Conservation (phyloP, 2,113 vertebrate genomes). For the Corydoras sp. region DNA sequence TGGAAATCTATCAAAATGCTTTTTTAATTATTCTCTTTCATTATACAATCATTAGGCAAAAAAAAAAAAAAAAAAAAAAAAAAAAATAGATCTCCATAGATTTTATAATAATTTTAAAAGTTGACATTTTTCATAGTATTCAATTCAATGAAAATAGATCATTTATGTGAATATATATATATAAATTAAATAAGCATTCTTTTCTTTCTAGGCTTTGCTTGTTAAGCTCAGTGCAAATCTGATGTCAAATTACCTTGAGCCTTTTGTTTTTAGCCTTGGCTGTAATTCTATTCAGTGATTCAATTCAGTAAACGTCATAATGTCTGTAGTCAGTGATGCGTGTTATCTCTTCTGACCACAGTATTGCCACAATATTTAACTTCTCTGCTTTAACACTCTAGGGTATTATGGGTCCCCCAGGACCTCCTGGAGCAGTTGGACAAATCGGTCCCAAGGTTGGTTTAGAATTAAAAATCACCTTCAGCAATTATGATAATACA, state of each 20-base stretch:
- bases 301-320: background rate
- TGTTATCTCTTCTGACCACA: slow-evolving; percentile 1
- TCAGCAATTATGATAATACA: slow-evolving; percentile 56
- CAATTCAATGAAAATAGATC: too few species aligned
- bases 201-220: too few species aligned
- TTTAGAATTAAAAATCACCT: slow-evolving; percentile 37
- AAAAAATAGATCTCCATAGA: too few species aligned
- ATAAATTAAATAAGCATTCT: too few species aligned
- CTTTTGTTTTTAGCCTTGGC: background rate
- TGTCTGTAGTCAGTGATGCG: background rate
- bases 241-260: background rate
- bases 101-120: too few species aligned
- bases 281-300: background rate
- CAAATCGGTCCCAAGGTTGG: slow-evolving; percentile 61
- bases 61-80: too few species aligned
- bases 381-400: slow-evolving; percentile 34
- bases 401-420: slow-evolving; percentile 53
- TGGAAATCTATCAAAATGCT: too few species aligned
- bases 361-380: slow-evolving; percentile 14
- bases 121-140: too few species aligned
- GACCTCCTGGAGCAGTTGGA: slow-evolving; percentile 55
- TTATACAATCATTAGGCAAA: too few species aligned
- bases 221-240: background rate
- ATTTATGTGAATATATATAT: too few species aligned
- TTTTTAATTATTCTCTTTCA: too few species aligned